Evolutionary conservation across 2,888 invertebrate species (phyloP), one percentile per base, ranked within the genome.

Genomic region (Sicus ferrugineus): DNA sequence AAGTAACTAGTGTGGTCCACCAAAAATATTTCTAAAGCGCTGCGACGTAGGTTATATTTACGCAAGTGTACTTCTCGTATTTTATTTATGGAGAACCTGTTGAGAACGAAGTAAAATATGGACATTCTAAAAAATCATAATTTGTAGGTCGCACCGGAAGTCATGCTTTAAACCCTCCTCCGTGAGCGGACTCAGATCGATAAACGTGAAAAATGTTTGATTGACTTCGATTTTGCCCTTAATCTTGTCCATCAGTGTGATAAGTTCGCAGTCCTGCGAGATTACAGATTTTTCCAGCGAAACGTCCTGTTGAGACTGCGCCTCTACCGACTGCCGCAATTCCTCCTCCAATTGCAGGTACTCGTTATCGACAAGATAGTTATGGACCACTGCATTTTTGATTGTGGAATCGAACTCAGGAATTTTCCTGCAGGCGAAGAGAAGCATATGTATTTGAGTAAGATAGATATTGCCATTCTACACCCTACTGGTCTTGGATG

Each of bases 1-100:
- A 90, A 90, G 76, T 89, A 90, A 76, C 89, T 90, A 0, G 89
- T 89, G 78, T 90, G 89, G 80, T 90, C 89, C 23, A 89, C 84
- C 11, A 90, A 82, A 80, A 90, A 90, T 76, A 90, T 86, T 80
- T 90, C 90, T 70, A 90, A 80, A n/a, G 90, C 90, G 79, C 89
- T 89, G 69, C 90, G 82, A 11, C 90, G 83, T 16, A 90, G 82
- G 81, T 90, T 90, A 81, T 89, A 90, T 70, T 90, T 86, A 30
- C 90, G 81, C 70, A 90, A 84, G 82, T 90, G 89, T n/a, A 90
- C 88, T 79, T 90, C 90, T 28, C 89, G 82, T 64, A 90, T 84
- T 79, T 88, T 87, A 21, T 86, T 85, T 26, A 90, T 81, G 1
- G 88, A 83, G 84, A 88, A 88, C 34, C 85, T 80, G 34, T 16